Evolutionary conservation across 2,888 invertebrate genomes (phyloP).

Genomic region (Arctia plantaginis): DNA sequence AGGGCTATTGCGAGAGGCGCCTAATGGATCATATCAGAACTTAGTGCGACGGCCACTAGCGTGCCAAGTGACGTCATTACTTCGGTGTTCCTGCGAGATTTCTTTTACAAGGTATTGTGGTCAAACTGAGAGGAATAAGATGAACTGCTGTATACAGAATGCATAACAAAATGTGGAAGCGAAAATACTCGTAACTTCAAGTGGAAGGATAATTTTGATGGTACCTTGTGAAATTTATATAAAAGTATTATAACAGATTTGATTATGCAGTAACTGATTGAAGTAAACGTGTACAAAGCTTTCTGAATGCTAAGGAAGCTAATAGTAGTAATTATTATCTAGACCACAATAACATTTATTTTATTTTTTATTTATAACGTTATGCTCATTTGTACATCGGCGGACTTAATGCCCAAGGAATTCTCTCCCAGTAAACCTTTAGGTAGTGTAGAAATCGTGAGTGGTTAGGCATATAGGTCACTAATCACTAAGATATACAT

Average conservation of each 20-base stretch:
- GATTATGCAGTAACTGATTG: not conserved
- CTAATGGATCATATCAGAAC: constrained; percentile 6
- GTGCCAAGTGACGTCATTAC: constrained; percentile 3
- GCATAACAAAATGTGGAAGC: not conserved
- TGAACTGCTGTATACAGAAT: not conserved
- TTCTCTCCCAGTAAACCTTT: too few relatives aligned
- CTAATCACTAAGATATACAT: too few relatives aligned
- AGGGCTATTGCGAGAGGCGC: constrained; percentile 1
- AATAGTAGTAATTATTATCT: too few relatives aligned
- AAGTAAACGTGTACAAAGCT: not conserved
- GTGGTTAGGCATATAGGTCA: too few relatives aligned
- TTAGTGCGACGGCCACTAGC: not conserved
- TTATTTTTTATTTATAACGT: too few relatives aligned
- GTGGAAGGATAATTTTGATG: not conserved
- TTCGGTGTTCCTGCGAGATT: not conserved
- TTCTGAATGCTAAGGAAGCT: too few relatives aligned
- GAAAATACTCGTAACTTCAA: not conserved
- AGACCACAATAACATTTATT: too few relatives aligned
- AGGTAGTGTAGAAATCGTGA: too few relatives aligned
- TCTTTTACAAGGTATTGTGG: not conserved
- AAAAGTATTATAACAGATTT: not conserved
- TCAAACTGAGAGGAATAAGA: not conserved
- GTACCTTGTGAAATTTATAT: not conserved
- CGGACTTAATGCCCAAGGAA: too few relatives aligned
- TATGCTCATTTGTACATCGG: too few relatives aligned